phyloP scores from a whole-genome alignment of 2,888 invertebrate species.

The Drosophila engyochracea region DNA sequence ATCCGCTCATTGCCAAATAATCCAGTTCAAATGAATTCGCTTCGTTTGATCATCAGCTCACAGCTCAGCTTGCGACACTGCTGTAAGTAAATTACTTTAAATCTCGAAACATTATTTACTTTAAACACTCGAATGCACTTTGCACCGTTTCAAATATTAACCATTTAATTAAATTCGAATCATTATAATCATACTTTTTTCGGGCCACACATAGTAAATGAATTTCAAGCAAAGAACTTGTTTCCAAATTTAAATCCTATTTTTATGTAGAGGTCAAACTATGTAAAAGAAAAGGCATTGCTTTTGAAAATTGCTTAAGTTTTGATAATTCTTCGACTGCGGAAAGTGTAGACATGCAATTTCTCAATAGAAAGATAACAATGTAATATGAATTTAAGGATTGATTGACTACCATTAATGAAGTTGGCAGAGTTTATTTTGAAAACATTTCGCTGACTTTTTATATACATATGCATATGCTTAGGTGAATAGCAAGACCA shows the following conservation, averaged over 20 bases:
- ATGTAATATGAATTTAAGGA: neutral
- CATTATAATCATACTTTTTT: neutral
- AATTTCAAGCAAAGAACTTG: neutral
- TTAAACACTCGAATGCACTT: slow-evolving; percentile 4
- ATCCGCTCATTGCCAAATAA: slow-evolving; percentile 34
- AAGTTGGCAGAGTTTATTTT: neutral
- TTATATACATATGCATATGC: neutral
- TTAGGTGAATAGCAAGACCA: neutral
- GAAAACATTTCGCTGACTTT: neutral
- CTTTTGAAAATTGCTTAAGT: neutral
- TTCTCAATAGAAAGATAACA: neutral
- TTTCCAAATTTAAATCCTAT: neutral
- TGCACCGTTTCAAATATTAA: neutral
- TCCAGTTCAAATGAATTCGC: slow-evolving; percentile 17
- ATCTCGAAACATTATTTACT: too few species aligned
- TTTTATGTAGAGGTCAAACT: neutral
- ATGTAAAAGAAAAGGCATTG: neutral
- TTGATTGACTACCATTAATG: neutral
- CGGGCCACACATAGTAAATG: neutral
- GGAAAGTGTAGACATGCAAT: neutral
- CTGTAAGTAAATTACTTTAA: slow-evolving; percentile 13
- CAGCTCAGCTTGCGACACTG: neutral
- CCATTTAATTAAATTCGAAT: neutral
- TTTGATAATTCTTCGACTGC: neutral
- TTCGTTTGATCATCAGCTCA: slow-evolving; percentile 5